Percentiles rank a stretch among this genome's conserved stretches.
Evolutionary conservation across 2,113 vertebrate genomes (phyloP).

Genomic region (Salvator merianae): DNA sequence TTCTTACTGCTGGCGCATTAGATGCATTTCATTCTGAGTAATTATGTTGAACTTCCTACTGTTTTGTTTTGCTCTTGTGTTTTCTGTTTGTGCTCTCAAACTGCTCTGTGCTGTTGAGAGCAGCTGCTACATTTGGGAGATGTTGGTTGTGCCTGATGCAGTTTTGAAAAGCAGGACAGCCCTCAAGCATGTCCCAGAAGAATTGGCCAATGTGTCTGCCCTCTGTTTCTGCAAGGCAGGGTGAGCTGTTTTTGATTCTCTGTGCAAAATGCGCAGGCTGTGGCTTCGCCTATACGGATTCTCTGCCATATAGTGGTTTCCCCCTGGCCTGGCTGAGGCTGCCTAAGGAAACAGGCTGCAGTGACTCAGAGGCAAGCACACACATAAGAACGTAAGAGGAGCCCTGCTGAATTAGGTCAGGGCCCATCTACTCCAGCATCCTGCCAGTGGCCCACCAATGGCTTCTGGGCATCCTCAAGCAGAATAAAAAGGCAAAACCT

Average conservation of each 20-base stretch:
- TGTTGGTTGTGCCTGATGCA: background rate
- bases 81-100: slow-evolving; percentile 13
- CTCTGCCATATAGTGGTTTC: too few relatives aligned
- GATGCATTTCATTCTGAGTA: background rate
- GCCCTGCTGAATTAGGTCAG: too few relatives aligned
- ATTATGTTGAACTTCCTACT: background rate
- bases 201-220: background rate
- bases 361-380: too few relatives aligned
- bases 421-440: too few relatives aligned
- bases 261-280: background rate
- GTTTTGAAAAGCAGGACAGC: background rate
- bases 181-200: background rate
- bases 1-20: background rate
- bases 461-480: too few relatives aligned
- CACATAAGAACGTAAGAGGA: too few relatives aligned
- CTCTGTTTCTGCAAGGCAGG: background rate
- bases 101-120: background rate
- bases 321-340: too few relatives aligned
- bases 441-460: too few relatives aligned
- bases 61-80: background rate
- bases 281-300: too few relatives aligned
- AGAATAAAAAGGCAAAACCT: too few relatives aligned
- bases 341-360: too few relatives aligned
- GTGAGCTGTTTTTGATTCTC: background rate
- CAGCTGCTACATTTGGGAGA: background rate